Percentiles rank a stretch among this genome's conserved stretches.
phyloP scores from a whole-genome alignment of 2,113 vertebrate genomes.

The Microtus ochrogaster region DNA sequence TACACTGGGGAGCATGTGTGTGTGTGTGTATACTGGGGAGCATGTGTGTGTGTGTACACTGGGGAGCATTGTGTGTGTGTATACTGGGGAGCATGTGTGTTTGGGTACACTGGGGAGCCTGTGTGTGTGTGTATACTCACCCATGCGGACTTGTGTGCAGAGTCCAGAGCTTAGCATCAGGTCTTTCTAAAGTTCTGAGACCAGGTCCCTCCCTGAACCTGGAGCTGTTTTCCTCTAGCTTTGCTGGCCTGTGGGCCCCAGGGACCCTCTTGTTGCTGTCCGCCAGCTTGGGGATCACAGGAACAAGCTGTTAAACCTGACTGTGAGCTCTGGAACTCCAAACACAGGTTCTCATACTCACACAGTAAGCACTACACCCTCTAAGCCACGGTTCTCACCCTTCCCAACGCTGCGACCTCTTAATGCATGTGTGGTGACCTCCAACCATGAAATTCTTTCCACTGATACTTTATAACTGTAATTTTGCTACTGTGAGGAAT shows the following conservation, averaged over 20 bases:
- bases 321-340: background rate
- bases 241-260: background rate
- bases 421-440: background rate
- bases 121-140: too few relatives aligned
- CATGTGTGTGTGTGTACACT: too few relatives aligned
- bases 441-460: background rate
- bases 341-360: too few relatives aligned
- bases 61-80: too few relatives aligned
- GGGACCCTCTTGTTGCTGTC: background rate
- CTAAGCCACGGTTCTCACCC: background rate
- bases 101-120: too few relatives aligned
- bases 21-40: too few relatives aligned
- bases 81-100: too few relatives aligned
- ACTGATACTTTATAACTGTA: background rate
- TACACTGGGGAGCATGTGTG: too few relatives aligned
- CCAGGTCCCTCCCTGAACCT: background rate
- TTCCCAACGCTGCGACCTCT: background rate
- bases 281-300: background rate
- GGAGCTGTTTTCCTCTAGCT: background rate
- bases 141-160: background rate
- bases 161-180: background rate
- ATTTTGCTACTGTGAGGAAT: background rate
- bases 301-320: background rate
- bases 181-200: background rate
- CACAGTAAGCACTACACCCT: background rate